Evolutionary conservation across 2,888 invertebrate species (phyloP), one percentile per base, ranked within the genome.

Genomic region (Hecatera dysodea): DNA sequence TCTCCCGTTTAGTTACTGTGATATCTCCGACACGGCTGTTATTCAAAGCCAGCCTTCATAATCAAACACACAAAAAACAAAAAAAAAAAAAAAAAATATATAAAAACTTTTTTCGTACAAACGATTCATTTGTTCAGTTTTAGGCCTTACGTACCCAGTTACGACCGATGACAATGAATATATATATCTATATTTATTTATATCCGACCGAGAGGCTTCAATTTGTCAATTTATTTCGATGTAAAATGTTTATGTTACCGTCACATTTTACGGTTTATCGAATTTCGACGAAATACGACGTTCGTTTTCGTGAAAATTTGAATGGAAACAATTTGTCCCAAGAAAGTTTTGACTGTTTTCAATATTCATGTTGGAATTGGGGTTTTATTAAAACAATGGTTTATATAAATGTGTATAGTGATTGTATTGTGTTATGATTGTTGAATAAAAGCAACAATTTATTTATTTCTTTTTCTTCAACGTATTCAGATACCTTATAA

Each of bases 101-200:
- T n/a, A 74, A 81, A 72, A 66, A 22, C 22, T 39, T 67, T 66
- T 65, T 83, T 50, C 48, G 52, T 53, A 29, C 70, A 61, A 75
- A 74, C 74, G 55, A 82, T 75, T 76, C 74, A 84, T 83, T 81
- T 83, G 75, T 79, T 78, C 73, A 73, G 63, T 67, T 72, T 82
- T 71, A 75, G 76, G 75, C 74, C 72, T 44, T 79, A 75, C 50
- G 53, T 62, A 65, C 63, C 50, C 67, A 67, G 63, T 73, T 66
- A 65, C 44, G 52, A 48, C 57, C 42, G 52, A 65, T 71, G 70
- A 66, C 70, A 78, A 67, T 73, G 68, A 59, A 72, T 57, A 46
- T 17, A 44, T 67, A 63, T 62, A 57, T 72, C 7, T 67, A 42
- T 48, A 42, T 55, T 67, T 55, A 65, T 52, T 56, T 69, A 66